These are phyloP conservation scores for Myopa testacea DNA, from an alignment of 2,888 invertebrate species.

Conservation along the genomic window DNA sequence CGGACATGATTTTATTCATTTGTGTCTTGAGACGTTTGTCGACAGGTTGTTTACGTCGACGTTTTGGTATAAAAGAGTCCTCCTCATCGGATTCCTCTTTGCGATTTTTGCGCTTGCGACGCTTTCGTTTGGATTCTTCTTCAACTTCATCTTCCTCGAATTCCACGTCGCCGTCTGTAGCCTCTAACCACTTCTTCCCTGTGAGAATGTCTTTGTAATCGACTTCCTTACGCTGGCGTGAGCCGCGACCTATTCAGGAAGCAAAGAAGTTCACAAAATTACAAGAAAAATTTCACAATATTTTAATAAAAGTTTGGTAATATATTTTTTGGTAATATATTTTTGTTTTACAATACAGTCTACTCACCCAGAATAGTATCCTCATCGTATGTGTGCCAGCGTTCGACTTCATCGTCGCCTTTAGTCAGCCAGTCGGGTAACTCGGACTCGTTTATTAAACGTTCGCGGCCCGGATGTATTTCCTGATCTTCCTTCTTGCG, in stretches of 20 bases:
- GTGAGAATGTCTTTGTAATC: slow-evolving; percentile 97
- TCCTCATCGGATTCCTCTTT: slow-evolving; percentile 71
- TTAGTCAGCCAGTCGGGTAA: slow-evolving; percentile 95
- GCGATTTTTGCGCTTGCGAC: slow-evolving; percentile 74
- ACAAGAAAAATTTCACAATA: neutral
- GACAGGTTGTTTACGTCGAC: slow-evolving; percentile 65
- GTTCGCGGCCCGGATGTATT: slow-evolving; percentile 77
- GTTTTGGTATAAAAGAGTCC: slow-evolving; percentile 69
- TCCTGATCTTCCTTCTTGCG: slow-evolving; percentile 82
- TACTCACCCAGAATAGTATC: slow-evolving; percentile 80
- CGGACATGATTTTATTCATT: slow-evolving; percentile 88
- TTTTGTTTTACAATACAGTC: neutral
- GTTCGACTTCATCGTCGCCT: slow-evolving; percentile 91
- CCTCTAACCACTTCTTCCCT: slow-evolving; percentile 97
- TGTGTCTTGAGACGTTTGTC: slow-evolving; percentile 79
- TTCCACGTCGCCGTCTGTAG: slow-evolving; percentile 72
- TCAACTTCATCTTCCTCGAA: slow-evolving; percentile 78
- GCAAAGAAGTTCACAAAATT: slow-evolving; percentile 39
- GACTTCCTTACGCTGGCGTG: slow-evolving; percentile 94
- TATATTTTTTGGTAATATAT: slow-evolving; percentile 71
- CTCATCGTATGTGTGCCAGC: slow-evolving; percentile 79
- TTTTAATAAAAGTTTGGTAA: slow-evolving; percentile 70
- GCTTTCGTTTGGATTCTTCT: slow-evolving; percentile 73
- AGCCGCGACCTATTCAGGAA: slow-evolving; percentile 76
- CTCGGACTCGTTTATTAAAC: slow-evolving; percentile 94